phyloP scores from a whole-genome alignment of 2,888 invertebrate genomes.

The Patella ulyssiponensis region DNA sequence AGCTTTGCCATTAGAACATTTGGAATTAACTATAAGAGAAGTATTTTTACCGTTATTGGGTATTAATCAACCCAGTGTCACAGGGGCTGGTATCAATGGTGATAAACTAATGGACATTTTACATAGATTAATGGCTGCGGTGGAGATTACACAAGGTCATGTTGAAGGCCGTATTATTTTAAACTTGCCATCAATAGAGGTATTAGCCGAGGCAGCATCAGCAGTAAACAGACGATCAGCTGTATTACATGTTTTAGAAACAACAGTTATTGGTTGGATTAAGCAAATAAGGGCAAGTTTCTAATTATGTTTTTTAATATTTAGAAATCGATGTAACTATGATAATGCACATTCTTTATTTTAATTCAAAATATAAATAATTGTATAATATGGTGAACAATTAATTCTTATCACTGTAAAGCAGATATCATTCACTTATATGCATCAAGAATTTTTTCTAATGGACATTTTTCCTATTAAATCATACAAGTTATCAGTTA shows the following conservation, averaged over 20 bases:
- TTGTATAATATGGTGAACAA: too few species aligned
- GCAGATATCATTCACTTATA: too few species aligned
- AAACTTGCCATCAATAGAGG: constrained; percentile 71
- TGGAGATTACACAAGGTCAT: constrained; percentile 69
- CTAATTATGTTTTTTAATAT: too few species aligned
- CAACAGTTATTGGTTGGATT: constrained; percentile 72
- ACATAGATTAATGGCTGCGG: constrained; percentile 70
- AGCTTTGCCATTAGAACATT: constrained; percentile 63
- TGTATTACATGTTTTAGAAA: constrained; percentile 71
- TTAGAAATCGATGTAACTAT: too few species aligned
- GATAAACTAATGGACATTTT: constrained; percentile 71
- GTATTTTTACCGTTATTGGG: constrained; percentile 71
- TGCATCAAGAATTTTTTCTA: too few species aligned
- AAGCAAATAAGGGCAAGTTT: constrained; percentile 70
- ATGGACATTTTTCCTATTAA: too few species aligned
- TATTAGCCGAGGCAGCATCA: constrained; percentile 69
- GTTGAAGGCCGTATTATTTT: constrained; percentile 68
- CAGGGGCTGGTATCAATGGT: constrained; percentile 55
- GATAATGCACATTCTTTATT: too few species aligned
- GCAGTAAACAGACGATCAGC: constrained; percentile 63
- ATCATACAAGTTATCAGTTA: too few species aligned
- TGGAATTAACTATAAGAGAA: constrained; percentile 68
- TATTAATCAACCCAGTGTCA: constrained; percentile 60
- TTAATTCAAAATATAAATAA: too few species aligned
- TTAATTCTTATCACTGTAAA: too few species aligned